Evolutionary conservation across 2,797 vertebrate genomes (phyloP).

Genomic region (Pogoniulus pusillus): DNA sequence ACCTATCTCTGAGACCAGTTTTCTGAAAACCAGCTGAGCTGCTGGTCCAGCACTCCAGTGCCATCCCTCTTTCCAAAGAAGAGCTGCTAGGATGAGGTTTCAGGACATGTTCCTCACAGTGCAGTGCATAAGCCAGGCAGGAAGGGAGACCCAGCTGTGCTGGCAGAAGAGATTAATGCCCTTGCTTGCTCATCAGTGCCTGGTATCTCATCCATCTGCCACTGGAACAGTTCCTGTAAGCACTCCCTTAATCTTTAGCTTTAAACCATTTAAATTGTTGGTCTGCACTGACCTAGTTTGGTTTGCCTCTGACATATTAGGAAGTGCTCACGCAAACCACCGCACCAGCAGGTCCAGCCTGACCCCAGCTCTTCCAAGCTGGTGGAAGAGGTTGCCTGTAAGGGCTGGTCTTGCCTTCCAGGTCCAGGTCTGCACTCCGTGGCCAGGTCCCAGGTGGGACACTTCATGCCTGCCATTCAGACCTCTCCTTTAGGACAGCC

Average conservation of each 20-base stretch:
- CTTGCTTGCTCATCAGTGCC: background rate
- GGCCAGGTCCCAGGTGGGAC: background rate
- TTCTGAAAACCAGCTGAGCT: background rate
- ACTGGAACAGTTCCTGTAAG: constrained; percentile 17
- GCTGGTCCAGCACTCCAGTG: background rate
- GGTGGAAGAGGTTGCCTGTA: background rate
- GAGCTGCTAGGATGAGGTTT: background rate
- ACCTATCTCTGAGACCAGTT: background rate
- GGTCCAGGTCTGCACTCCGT: background rate
- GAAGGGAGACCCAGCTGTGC: constrained; percentile 42
- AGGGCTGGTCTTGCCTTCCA: background rate
- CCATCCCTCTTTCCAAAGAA: background rate
- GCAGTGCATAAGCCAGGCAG: rapidly evolving
- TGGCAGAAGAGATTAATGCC: background rate
- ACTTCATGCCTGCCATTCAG: background rate
- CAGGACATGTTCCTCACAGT: background rate
- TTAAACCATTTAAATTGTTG: constrained; percentile 54
- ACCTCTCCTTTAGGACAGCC: background rate
- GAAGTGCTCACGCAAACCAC: background rate
- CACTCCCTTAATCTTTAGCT: constrained; percentile 52
- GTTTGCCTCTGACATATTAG: background rate
- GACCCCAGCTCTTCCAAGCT: background rate
- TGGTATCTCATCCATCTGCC: constrained; percentile 31
- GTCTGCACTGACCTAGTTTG: constrained; percentile 44
- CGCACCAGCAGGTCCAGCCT: background rate